Evolutionary conservation across 64 coral and sea anemone genomes (phyloP), one percentile per base, ranked within the genome.

Genomic region (Pocillopora damicornis): DNA sequence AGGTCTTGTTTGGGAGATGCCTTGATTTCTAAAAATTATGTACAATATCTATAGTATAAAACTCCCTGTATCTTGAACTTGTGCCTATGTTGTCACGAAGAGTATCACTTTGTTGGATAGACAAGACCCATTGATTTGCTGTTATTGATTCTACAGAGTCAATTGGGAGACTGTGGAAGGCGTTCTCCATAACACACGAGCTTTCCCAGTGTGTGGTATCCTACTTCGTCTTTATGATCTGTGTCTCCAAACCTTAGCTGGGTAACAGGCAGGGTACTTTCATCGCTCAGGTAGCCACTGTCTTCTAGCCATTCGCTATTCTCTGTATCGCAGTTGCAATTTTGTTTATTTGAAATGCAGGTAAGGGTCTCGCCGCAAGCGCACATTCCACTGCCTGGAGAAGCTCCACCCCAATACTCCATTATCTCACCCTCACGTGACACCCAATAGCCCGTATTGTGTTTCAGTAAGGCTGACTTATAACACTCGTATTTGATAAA

Each of bases 201-300:
- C 67, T 71, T 71, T 22, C 67, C 67, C 20, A 71, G 22, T 10
- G 67, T 87, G 20, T 35, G 42, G 38, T 75, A 72, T 5, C 84
- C 84, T 35, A 34, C 6, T 14, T 75, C 69, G 57, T 1, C 0
- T 6, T 22, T 18, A 18, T 23, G 42, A 9, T 25, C 82, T 18
- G 84, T 75, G 16, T 87, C 84, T 17, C 84, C 69, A 56, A 87
- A 75, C 69, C 84, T 58, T 23, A 87, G 42, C 14, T 87, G 84
- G 3, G 5, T 74, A 1, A 87, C 69, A 11, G 83, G 63, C 18
- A 72, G 36, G 26, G 64, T 71, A 42, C 61, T 69, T 57, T 86
- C 42, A n/a, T 86, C 63, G 9, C 18, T 57, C 35, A 73, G 26
- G 14, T 56, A 59, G 16, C 42, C 45, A 1, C 65, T 87, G 68